Evolutionary conservation across 2,113 vertebrate species (phyloP).

Genomic region (Chaetodon trifascialis): DNA sequence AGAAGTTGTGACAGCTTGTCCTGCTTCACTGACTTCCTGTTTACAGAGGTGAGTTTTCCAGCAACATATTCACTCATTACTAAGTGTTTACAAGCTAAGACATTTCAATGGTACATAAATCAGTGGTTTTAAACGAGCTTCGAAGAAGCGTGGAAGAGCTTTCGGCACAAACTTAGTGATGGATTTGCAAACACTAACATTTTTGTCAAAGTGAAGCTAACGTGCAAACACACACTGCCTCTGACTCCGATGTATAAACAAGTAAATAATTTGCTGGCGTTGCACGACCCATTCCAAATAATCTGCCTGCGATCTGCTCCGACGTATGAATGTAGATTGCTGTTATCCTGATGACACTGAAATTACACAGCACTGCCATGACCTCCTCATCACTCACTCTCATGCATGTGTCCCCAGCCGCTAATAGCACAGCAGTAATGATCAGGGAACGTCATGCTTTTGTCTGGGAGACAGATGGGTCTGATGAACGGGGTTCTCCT

Average conservation of each 20-base stretch:
- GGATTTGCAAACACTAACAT: background rate
- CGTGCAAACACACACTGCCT: background rate
- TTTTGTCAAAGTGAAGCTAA: background rate
- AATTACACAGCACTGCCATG: background rate
- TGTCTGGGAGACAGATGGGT: constrained; percentile 92
- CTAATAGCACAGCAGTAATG: constrained; percentile 89
- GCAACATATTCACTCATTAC: too few species aligned
- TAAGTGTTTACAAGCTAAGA: background rate
- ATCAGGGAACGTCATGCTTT: constrained; percentile 80
- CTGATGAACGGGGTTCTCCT: constrained; percentile 89
- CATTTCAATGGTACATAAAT: background rate
- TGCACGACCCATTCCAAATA: background rate
- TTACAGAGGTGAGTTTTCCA: too few species aligned
- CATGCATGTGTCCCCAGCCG: constrained; percentile 92
- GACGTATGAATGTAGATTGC: background rate
- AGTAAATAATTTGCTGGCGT: background rate
- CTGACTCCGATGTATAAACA: background rate
- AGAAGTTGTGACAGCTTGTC: too few species aligned
- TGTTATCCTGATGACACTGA: background rate
- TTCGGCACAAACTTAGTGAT: too few species aligned
- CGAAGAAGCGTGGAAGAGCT: background rate
- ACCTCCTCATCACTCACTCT: constrained; percentile 86
- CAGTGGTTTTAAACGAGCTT: background rate
- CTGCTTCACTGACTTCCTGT: background rate
- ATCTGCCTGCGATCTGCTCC: background rate